Evolutionary conservation across 2,888 invertebrate species (phyloP), one percentile per base, ranked within the genome.

Genomic region (Itoplectis maculator): DNA sequence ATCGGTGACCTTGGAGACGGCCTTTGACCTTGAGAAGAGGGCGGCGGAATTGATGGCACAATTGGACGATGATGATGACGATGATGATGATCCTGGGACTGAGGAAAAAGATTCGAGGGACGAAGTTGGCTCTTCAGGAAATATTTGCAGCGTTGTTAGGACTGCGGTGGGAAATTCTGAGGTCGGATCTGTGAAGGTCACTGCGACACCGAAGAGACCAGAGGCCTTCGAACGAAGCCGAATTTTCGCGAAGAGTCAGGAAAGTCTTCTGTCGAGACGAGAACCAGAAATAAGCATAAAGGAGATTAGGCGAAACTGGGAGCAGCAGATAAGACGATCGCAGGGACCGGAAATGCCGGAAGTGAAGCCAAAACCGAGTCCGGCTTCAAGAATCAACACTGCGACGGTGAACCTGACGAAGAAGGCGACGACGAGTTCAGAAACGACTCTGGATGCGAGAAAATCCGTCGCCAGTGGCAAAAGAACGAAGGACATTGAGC

Each of bases 11-110:
- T 20, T 83, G 23, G 92, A 93, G 86, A 92, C 86, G 84, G 91
- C 88, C 5, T 82, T 84, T 23, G 91, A 90, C 40, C 75, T 92
- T 13, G 92, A 92, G 35, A 91, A 88, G 70, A 87, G 91, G 37
- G 92, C 90, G 0, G 91, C 91, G 0, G 85, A 90, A 20, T 70
- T 92, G 42, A 90, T 92, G 89, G 91, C 91, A 0, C 85, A 91
- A 69, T 61, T 92, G 72, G 91, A 92, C 61, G 88, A 92, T 45
- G 92, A 92, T 88, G 93, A 93, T 88, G 90, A 88, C 87, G 29
- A 86, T 88, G 93, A 93, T 88, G 90, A 88, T 87, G n/a, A 86
- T 59, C 8, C 23, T 69, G 82, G 80, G n/a, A 3, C 92, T 6
- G 59, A 80, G 91, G 90, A 86, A 87, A 79, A 40, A 2, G 87